Evolutionary conservation across 2,888 invertebrate species (phyloP), one percentile per base, ranked within the genome.

Genomic region (Nycteola revayana): DNA sequence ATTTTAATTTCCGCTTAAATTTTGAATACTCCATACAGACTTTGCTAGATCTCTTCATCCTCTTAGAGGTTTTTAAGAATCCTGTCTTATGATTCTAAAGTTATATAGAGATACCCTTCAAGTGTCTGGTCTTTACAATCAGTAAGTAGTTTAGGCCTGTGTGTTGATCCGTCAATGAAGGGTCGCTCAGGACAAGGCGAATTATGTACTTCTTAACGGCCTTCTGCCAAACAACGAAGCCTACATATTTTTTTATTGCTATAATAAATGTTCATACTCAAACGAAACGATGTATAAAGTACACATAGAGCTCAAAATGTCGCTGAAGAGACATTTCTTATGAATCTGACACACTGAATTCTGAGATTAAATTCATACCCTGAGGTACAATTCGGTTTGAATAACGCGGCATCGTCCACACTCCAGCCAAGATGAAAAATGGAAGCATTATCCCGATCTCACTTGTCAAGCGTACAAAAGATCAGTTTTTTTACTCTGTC

Each of bases 311-410:
- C 49, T 57, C 45, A 54, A 52, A 57, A 57, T 57, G 55, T 57
- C 37, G 47, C 59, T 60, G 54, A 72, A 74, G 69, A 74, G 75
- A 77, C 70, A 66, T 63, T 77, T 79, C 76, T 83, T 81, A 78
- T 75, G 75, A 77, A 75, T 70, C 75, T 76, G 82, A 79, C 77
- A 76, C 71, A 70, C 75, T 69, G 72, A 74, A 81, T 78, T 69
- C 79, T 66, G 71, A 85, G 87, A 87, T 87, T 87, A 87, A 86
- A 86, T 84, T 84, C 82, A 81, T 83, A 74, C 83, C 85, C 85
- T 60, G 77, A 77, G 86, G 87, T 77, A 73, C 76, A 74, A 79
- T 84, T 81, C 76, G 71, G 74, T 73, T 71, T 64, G 75, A 75
- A 75, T 71, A 68, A 71, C 72, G 72, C 68, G 70, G 75, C 79